Percentiles rank a stretch among this genome's conserved stretches.
phyloP scores from a whole-genome alignment of 2,797 vertebrate species.

The Anniella stebbinsi region DNA sequence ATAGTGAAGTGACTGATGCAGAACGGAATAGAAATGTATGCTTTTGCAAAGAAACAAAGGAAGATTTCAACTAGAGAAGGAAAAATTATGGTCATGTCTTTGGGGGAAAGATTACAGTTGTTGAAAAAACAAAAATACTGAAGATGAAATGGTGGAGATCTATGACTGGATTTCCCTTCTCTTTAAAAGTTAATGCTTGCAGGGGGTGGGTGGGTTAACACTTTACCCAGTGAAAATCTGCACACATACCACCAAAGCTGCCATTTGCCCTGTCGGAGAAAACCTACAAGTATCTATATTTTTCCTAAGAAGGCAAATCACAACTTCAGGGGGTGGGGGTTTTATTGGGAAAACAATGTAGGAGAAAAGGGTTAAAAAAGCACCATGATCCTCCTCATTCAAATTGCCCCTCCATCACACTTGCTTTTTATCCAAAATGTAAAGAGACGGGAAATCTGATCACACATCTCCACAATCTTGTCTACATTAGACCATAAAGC shows the following conservation, averaged over 20 bases:
- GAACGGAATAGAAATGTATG: no score
- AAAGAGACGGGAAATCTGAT: background rate
- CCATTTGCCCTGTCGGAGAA: background rate
- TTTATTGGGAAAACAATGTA: background rate
- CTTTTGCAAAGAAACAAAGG: no score
- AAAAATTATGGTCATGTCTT: background rate
- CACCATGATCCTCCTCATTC: background rate
- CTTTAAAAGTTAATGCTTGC: background rate
- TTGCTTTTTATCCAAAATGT: background rate
- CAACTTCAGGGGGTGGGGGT: background rate
- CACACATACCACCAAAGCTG: background rate
- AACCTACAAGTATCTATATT: background rate
- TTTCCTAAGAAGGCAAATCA: background rate
- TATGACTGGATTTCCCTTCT: background rate
- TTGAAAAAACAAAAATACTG: background rate
- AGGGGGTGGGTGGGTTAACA: no score
- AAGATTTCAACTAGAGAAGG: background rate
- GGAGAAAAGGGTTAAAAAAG: background rate
- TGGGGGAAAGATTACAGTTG: background rate
- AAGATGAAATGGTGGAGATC: background rate
- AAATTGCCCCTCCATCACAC: background rate
- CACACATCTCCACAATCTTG: background rate
- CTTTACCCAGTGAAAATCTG: background rate
- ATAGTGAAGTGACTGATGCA: no score
- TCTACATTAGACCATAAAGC: background rate